A percentile compares a stretch with the other conserved stretches of the same genome.
Evolutionary conservation across 2,113 vertebrate genomes (phyloP).

Genomic region (Empidonax alnorum): DNA sequence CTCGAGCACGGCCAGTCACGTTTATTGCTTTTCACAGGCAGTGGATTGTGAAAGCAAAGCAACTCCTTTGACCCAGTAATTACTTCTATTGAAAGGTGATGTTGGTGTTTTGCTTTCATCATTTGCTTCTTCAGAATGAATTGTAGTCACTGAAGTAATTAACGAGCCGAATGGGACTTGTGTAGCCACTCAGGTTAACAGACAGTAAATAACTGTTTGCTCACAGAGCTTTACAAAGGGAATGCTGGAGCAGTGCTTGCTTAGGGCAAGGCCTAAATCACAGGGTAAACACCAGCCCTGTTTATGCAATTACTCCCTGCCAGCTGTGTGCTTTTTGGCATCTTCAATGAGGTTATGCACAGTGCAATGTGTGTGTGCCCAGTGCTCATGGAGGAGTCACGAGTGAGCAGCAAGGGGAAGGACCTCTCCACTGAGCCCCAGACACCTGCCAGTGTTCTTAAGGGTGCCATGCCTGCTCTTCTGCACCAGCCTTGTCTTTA

Average conservation of each 20-base stretch:
- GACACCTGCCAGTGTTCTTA: background rate
- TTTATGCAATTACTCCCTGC: background rate
- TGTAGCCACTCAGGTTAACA: background rate
- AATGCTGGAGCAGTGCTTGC: background rate
- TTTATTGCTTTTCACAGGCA: background rate
- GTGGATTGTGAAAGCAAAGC: background rate
- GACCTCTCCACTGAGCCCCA: background rate
- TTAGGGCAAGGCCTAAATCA: background rate
- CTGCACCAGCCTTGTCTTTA: background rate
- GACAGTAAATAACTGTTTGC: background rate
- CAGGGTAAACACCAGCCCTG: background rate
- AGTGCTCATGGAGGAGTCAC: accelerated
- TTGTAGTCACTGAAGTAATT: background rate
- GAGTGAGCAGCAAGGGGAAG: background rate
- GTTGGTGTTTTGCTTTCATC: background rate
- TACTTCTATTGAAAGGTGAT: background rate
- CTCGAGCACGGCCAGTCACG: accelerated
- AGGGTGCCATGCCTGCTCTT: no score
- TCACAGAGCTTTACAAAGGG: background rate
- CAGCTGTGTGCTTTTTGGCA: background rate
- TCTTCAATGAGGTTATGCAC: background rate
- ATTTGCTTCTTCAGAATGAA: background rate
- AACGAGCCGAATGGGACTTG: background rate
- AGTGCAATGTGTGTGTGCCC: background rate
- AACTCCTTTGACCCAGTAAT: background rate